Percentiles rank a stretch among this genome's conserved stretches.
Conservation (phyloP, 2,888 invertebrate species). For the Drosophila bunnanda region DNA sequence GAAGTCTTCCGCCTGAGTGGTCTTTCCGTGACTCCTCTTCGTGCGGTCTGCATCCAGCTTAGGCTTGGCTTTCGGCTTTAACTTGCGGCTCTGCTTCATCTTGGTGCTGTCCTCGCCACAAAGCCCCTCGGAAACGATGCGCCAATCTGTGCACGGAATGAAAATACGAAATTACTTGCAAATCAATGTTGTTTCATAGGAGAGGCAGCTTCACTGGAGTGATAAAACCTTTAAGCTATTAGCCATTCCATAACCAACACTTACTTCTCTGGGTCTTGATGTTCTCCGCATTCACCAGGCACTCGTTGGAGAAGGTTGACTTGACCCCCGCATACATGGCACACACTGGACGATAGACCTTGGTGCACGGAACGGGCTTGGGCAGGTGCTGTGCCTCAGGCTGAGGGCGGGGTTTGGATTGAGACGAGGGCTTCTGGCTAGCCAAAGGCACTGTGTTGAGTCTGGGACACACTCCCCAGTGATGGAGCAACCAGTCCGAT, state of each 20-base stretch:
- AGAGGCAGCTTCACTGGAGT: too few relatives aligned
- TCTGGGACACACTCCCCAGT: slow-evolving; percentile 54
- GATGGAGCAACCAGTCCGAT: slow-evolving; percentile 58
- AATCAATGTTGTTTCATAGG: not conserved
- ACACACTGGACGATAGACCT: slow-evolving; percentile 76
- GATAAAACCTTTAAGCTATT: not conserved
- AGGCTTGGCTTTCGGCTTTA: slow-evolving; percentile 55
- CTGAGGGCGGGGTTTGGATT: not conserved
- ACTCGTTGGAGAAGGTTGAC: slow-evolving; percentile 80
- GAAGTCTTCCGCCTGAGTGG: slow-evolving; percentile 53
- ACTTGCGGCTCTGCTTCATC: slow-evolving; percentile 61
- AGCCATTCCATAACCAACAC: not conserved
- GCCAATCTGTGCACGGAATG: slow-evolving; percentile 66
- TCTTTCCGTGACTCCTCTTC: slow-evolving; percentile 54
- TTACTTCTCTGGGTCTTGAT: slow-evolving; percentile 69
- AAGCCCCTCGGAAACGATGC: slow-evolving; percentile 69
- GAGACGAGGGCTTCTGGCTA: slow-evolving; percentile 24
- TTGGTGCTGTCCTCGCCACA: slow-evolving; percentile 78
- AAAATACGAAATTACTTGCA: not conserved
- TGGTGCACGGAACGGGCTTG: slow-evolving; percentile 70
- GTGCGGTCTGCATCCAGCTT: slow-evolving; percentile 54
- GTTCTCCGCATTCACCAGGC: slow-evolving; percentile 77
- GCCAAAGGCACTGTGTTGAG: slow-evolving; percentile 8
- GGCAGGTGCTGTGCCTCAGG: not conserved
- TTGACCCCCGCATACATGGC: slow-evolving; percentile 77